Conservation (phyloP, 2,797 vertebrate genomes). For the Rhyacichthys aspro region DNA sequence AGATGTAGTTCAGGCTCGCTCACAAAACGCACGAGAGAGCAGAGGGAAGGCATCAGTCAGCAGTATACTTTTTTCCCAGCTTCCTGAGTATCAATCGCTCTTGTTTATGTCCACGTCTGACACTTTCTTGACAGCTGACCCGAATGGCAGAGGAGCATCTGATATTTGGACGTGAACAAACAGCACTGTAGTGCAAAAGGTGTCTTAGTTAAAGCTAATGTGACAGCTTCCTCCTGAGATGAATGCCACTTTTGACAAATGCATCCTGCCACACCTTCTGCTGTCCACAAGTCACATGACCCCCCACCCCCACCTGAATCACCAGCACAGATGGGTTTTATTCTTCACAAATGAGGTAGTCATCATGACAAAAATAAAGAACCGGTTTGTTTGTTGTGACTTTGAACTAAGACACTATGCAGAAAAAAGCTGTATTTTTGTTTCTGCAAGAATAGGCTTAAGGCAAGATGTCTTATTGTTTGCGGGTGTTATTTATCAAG, state of each 20-base stretch:
- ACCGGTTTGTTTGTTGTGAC: neutral
- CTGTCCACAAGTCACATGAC: slow-evolving; percentile 44
- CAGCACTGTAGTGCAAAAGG: slow-evolving; percentile 49
- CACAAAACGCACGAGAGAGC: slow-evolving; percentile 40
- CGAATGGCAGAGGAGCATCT: slow-evolving; percentile 53
- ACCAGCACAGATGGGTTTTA: slow-evolving; percentile 34
- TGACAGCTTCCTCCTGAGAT: slow-evolving; percentile 61
- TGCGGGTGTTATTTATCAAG: slow-evolving; percentile 15
- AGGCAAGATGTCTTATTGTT: neutral
- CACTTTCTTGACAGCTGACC: slow-evolving; percentile 68
- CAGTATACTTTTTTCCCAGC: slow-evolving; percentile 70
- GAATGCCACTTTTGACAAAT: slow-evolving; percentile 78
- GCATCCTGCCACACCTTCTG: slow-evolving; percentile 62
- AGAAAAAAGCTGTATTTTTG: neutral
- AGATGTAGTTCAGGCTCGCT: slow-evolving; percentile 65
- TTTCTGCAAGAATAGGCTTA: neutral
- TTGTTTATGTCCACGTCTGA: slow-evolving; percentile 48
- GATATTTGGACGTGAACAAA: slow-evolving; percentile 62
- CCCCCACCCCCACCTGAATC: slow-evolving; percentile 24
- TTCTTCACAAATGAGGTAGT: slow-evolving; percentile 33
- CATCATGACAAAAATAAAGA: neutral
- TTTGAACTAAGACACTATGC: neutral
- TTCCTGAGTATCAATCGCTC: slow-evolving; percentile 26
- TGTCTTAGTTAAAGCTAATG: slow-evolving; percentile 68
- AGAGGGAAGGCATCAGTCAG: slow-evolving; percentile 30